phyloP scores from a whole-genome alignment of 35 echinoderm and acorn worm genomes.

The Stichopus chloronotus region DNA sequence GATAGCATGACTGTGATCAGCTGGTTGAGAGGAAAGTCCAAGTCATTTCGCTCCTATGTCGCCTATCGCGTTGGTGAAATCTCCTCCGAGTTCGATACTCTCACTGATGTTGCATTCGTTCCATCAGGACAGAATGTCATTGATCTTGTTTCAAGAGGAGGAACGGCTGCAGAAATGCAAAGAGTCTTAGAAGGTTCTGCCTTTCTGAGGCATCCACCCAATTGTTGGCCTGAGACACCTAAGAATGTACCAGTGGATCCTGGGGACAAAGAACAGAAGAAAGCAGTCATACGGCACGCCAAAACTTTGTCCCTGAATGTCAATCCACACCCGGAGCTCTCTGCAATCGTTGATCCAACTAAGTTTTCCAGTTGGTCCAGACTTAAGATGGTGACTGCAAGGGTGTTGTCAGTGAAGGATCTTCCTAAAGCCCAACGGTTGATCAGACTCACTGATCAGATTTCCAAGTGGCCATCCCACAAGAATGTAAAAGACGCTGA shows the following conservation, averaged over 20 bases:
- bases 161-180: constrained; percentile 21
- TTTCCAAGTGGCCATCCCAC: constrained; percentile 68
- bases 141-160: constrained; percentile 67
- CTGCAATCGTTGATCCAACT: constrained; percentile 32
- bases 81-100: constrained; percentile 71
- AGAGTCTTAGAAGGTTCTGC: constrained; percentile 47
- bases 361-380: constrained; percentile 38
- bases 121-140: constrained; percentile 73
- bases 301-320: background rate
- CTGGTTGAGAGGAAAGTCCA: constrained; percentile 69
- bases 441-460: constrained; percentile 41
- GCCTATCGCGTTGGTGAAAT: constrained; percentile 78
- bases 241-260: constrained; percentile 49
- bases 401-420: constrained; percentile 53
- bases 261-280: no score
- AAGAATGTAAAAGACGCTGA: constrained; percentile 73
- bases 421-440: constrained; percentile 46
- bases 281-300: no score
- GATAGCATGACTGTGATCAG: constrained; percentile 80
- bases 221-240: constrained; percentile 72
- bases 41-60: constrained; percentile 78
- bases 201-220: constrained; percentile 35
- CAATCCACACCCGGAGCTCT: background rate
- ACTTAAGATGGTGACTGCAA: constrained; percentile 64
- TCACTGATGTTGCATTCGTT: constrained; percentile 59